Conservation (phyloP, 2,888 invertebrate genomes). For the Drosophila longiperda region DNA sequence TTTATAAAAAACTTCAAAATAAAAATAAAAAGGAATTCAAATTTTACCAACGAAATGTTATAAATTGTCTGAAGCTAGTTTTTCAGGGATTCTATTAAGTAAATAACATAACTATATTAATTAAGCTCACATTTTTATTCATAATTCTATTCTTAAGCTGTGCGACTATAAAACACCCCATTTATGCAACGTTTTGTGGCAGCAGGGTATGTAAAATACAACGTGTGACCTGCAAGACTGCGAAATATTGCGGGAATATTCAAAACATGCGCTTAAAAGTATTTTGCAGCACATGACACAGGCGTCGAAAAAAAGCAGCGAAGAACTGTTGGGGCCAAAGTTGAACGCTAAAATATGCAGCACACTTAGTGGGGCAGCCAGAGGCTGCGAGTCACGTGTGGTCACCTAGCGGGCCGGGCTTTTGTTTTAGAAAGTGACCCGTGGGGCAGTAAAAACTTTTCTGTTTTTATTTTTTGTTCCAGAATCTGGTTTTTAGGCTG, state of each 20-base stretch:
- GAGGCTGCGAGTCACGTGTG: constrained; percentile 65
- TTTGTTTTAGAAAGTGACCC: constrained; percentile 42
- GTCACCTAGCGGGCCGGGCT: constrained; percentile 43
- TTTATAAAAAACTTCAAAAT: no score
- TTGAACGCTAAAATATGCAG: constrained; percentile 66
- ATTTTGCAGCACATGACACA: constrained; percentile 66
- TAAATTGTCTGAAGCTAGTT: neutral
- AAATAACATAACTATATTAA: neutral
- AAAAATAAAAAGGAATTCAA: neutral
- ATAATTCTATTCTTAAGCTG: neutral
- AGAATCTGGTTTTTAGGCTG: constrained; percentile 35
- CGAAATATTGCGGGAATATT: constrained; percentile 76
- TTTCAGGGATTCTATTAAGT: neutral
- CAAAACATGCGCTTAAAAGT: constrained; percentile 79
- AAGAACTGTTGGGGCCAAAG: constrained; percentile 45
- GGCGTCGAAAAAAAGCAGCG: constrained; percentile 17
- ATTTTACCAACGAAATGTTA: neutral
- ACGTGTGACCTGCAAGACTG: constrained; percentile 46
- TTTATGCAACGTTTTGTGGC: neutral
- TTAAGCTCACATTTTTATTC: neutral
- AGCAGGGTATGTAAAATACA: constrained; percentile 21
- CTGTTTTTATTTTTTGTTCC: constrained; percentile 8
- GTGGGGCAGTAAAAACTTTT: constrained; percentile 22
- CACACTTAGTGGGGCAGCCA: constrained; percentile 61
- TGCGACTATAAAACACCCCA: neutral